Evolutionary conservation across 2,888 invertebrate species (phyloP), one percentile per base, ranked within the genome.

Genomic region (Drosophila nr. perissopoda): DNA sequence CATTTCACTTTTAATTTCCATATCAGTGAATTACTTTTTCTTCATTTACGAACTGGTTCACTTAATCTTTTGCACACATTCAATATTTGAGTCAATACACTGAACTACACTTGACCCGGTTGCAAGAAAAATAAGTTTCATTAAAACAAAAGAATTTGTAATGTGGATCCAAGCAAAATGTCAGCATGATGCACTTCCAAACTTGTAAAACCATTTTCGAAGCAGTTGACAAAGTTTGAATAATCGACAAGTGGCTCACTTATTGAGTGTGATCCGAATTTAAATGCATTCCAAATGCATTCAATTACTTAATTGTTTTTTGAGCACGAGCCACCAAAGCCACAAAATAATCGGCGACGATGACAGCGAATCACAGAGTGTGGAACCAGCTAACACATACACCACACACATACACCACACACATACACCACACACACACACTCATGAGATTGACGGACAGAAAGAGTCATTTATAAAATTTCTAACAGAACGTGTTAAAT

Each of bases 391-490:
- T 45, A 53, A 21, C 16, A 45, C 16, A 45, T 13, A 45, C 21
- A 21, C 21, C 10, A 31, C 31, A 10, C 31, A 36, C 29, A 31
- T 29, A 25, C 21, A 25, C 16, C 16, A 40, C 29, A 59, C 29
- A 34, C 42, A 34, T 27, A 34, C 27, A 21, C 33, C 42, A 36
- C 34, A 34, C 18, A 21, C 34, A 29, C 34, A 58, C 18, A 54
- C 54, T 48, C 38, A 57, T 31, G 49, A 66, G 31, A 21, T 25
- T 7, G 38, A 38, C 56, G 38, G 72, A 81, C 76, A 83, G 89
- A 89, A 84, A 89, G 69, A 87, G 85, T 89, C 85, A 86, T 89
- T 86, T 86, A 86, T 89, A 89, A 86, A 87, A 86, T 86, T 89
- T 85, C 74, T 69, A 89, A 73, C 78, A 78, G 85, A 89, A 85